phyloP scores from a whole-genome alignment of 2,888 invertebrate genomes.

The Athalia cordata region DNA sequence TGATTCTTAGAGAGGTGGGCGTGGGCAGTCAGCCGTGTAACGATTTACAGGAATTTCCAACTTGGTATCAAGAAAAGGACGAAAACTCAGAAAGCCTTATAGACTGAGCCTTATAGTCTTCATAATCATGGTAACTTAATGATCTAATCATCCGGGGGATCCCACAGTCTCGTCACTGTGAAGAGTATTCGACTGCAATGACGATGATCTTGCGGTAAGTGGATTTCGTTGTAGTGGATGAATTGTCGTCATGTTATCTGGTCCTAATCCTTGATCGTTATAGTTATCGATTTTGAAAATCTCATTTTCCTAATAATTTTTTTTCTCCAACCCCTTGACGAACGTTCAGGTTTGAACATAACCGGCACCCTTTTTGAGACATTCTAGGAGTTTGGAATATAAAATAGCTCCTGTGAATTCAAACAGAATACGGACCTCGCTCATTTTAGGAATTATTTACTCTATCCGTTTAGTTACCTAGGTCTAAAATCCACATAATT shows the following conservation, averaged over 20 bases:
- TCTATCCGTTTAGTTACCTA: constrained; percentile 29
- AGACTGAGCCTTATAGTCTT: too few species aligned
- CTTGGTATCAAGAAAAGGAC: too few species aligned
- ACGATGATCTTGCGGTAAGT: constrained; percentile 43
- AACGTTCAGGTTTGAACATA: background rate
- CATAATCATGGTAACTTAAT: too few species aligned
- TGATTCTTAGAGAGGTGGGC: too few species aligned
- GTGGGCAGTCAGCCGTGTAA: too few species aligned
- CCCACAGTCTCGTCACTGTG: too few species aligned
- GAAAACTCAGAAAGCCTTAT: too few species aligned
- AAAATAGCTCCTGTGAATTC: background rate
- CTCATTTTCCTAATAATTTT: background rate
- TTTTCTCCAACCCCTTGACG: background rate
- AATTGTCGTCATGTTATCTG: constrained; percentile 9
- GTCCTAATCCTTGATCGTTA: background rate
- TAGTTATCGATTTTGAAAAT: background rate
- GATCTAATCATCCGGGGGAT: too few species aligned
- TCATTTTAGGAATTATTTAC: constrained; percentile 37
- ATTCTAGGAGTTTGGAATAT: background rate
- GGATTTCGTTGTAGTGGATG: constrained; percentile 48
- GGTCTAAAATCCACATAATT: constrained; percentile 43
- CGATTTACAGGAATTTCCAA: too few species aligned
- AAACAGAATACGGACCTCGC: background rate
- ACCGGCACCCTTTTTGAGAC: background rate
- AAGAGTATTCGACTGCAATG: background rate